phyloP scores from a whole-genome alignment of 2,888 invertebrate species.

The Troilus luridus region DNA sequence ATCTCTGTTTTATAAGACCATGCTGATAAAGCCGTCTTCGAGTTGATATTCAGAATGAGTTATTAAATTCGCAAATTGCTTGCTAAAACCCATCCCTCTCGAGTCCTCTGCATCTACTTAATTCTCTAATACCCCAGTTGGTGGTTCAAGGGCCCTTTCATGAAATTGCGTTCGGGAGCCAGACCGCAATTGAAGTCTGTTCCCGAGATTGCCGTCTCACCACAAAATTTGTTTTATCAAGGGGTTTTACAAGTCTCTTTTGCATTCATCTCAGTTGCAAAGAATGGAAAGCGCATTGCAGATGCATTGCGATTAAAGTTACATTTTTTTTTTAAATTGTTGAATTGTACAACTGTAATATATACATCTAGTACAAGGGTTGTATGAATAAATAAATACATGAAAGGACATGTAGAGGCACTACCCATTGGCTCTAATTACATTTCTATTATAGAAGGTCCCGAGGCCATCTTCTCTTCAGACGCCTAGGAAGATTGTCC shows the following conservation, averaged over 20 bases:
- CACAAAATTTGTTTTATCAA: constrained; percentile 2
- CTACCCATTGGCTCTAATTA: no score
- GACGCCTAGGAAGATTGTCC: no score
- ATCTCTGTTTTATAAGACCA: neutral
- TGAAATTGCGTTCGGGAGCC: constrained; percentile 5
- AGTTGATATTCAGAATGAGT: neutral
- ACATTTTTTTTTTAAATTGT: no score
- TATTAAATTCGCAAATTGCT: constrained; percentile 19
- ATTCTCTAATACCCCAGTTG: constrained; percentile 21
- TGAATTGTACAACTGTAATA: no score
- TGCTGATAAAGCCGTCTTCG: neutral
- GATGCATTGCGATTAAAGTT: neutral
- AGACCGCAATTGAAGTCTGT: neutral
- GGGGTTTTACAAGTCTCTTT: neutral
- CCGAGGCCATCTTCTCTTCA: no score
- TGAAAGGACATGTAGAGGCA: no score
- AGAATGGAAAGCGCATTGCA: neutral
- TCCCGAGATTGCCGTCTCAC: neutral
- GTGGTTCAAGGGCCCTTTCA: constrained; percentile 10
- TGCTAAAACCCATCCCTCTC: neutral
- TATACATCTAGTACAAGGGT: no score
- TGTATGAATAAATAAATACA: no score
- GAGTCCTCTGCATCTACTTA: neutral
- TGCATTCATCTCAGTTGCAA: neutral
- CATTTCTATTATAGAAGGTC: no score